Evolutionary conservation across 2,113 vertebrate genomes (phyloP), one percentile per base, ranked within the genome.

Genomic region (Corythaeola cristata): DNA sequence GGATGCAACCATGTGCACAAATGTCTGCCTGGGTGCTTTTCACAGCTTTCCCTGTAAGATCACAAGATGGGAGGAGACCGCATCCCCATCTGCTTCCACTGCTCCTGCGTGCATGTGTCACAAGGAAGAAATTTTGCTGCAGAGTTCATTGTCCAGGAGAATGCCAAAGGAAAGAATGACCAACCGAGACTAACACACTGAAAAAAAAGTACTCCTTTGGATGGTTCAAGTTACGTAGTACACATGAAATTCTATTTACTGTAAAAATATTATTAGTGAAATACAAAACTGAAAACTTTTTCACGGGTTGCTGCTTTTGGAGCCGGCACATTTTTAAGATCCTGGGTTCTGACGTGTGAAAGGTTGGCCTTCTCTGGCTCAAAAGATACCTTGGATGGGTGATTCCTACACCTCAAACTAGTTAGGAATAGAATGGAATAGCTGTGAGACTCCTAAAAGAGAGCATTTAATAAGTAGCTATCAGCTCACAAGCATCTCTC

Each of bases 21-120:
- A 53, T 5, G 27, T 16, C 56, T 67, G 12, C n/a, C 32, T 63
- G 17, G 28, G 26, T 6, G 52, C 28, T 72, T 91, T 53, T 41
- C 33, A 53, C 2, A 5, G 47, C n/a, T 71, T 59, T 63, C 44
- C 32, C 26, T 2, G 2, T 26, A 55, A 74, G 5, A 20, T 12
- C 72, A 32, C 12, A 15, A 35, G 21, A 66, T 15, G 5, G 45
- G 7, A 78, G 15, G 2, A 73, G 24, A 47, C 19, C 27, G n/a
- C 22, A 28, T 21, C 37, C 9, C 22, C 27, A 60, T 21, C 47
- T 50, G 58, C 18, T 88, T 10, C 33, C 53, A 33, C 10, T 8
- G 6, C 17, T 41, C 62, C 33, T 45, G 39, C 1, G 1, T 19
- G 20, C 4, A 1, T 12, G 6, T 41, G 27, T 23, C 60, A 37